These are phyloP conservation scores for Laupala kohalensis DNA, from an alignment of 1,140 invertebrate genomes.

Conservation along the genomic window DNA sequence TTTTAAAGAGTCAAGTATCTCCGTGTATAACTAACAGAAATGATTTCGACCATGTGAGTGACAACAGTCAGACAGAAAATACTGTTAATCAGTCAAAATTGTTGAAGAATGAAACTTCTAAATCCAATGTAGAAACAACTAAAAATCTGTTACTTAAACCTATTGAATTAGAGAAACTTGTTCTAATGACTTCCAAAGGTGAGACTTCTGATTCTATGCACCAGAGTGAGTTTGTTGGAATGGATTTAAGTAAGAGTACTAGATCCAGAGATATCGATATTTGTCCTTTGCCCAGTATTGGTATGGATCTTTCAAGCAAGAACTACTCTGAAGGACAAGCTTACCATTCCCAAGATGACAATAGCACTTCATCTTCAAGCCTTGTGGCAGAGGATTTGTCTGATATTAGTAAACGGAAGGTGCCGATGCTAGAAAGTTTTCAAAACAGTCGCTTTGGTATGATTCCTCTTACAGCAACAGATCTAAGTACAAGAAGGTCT, in stretches of 20 bases:
- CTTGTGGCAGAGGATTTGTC: background rate
- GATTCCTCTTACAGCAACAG: background rate
- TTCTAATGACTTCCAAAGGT: no score
- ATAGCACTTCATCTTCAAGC: background rate
- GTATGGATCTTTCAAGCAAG: background rate
- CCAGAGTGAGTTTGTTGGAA: background rate
- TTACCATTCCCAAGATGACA: background rate
- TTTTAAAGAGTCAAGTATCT: no score
- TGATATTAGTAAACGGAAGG: background rate
- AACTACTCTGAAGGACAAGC: background rate
- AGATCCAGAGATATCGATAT: background rate
- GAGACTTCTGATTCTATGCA: no score
- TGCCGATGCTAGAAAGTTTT: background rate
- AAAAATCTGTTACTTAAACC: no score
- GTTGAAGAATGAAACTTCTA: no score
- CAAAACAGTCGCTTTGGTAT: background rate
- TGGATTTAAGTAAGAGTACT: background rate
- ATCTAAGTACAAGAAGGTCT: constrained; percentile 1
- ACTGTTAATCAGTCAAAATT: no score
- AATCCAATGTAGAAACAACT: no score
- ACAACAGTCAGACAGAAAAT: no score
- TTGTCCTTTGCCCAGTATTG: background rate
- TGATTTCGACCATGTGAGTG: no score
- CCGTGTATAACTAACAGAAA: no score
- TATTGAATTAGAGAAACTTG: no score